Conservation (phyloP, 2,797 vertebrate species). For the Sebastes alutus region DNA sequence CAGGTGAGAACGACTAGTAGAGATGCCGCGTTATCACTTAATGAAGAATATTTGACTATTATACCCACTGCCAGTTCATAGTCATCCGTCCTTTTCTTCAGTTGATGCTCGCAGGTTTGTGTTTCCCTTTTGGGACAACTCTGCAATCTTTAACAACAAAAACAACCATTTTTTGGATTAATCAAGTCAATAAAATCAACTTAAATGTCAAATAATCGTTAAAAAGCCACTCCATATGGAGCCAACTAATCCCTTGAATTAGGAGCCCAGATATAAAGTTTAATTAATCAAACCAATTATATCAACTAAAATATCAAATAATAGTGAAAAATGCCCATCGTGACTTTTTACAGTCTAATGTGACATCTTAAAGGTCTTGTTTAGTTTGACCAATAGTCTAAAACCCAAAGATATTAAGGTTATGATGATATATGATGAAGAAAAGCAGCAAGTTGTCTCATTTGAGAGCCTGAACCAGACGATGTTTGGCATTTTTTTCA, state of each 20-base stretch:
- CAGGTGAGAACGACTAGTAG: constrained; percentile 80
- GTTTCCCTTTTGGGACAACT: not conserved
- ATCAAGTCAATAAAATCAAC: not conserved
- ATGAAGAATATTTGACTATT: not conserved
- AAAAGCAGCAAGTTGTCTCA: not conserved
- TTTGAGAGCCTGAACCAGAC: not conserved
- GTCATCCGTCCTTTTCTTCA: not conserved
- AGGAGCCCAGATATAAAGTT: not conserved
- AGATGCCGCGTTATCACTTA: not conserved
- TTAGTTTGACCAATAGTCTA: not conserved
- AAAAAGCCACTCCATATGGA: not conserved
- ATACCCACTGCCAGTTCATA: not conserved
- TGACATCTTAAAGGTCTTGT: not conserved
- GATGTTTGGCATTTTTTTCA: not conserved
- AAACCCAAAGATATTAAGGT: not conserved
- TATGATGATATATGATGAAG: not conserved
- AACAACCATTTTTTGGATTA: not conserved
- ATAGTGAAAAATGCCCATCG: not conserved
- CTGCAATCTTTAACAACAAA: not conserved
- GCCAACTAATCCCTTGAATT: too few relatives aligned
- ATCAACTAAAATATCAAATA: not conserved
- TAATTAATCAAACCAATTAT: not conserved
- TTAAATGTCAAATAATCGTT: not conserved
- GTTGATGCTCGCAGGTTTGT: not conserved
- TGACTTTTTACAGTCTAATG: not conserved